Base-by-base conservation (phyloP, 2,888 invertebrate genomes). In the Choristoneura rosaceana region DNA sequence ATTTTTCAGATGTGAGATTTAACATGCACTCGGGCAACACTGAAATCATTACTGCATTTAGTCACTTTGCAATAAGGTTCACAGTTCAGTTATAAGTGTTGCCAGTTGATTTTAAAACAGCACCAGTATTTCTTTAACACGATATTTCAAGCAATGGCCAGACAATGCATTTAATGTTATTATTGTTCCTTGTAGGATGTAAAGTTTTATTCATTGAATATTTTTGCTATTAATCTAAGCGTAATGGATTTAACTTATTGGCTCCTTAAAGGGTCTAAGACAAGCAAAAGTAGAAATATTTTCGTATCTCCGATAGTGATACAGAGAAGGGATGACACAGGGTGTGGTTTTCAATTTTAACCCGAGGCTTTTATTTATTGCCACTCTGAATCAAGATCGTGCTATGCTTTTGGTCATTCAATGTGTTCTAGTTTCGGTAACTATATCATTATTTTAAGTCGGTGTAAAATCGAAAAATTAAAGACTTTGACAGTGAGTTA, bases 131-230 rank as follows among this genome's bases (percentile, higher is more conserved):
- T 52, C 17, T 12, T 55, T 25, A n/a, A 47, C 38, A 7, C 38
- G 3, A 25, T 77, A 69, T 74, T 75, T 75, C 67, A 69, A 77
- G 75, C 74, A 73, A 82, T 82, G 85, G 83, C 83, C 84, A 82
- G 83, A 80, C 74, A 80, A 81, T 85, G 88, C 89, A 90, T 89
- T 89, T 88, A 87, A 84, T 73, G 64, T 64, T 64, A 83, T 64
- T 64, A 83, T 84, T 84, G 88, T 89, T 90, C 89, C 90, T 89
- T 82, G 79, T 82, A 83, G 76, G 74, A 80, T 82, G 70, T 82
- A 84, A 81, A 76, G 73, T 76, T 76, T 84, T 82, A 81, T 79
- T 85, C 78, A 78, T 82, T 84, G 81, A 78, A 77, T 84, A 85
- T 83, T 82, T 82, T 85, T 85, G 82, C 82, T 86, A 85, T 81